Evolutionary conservation across 37 sponge, comb jelly and placozoan species (phyloP).

Genomic region (Hexactinellida sp.): DNA sequence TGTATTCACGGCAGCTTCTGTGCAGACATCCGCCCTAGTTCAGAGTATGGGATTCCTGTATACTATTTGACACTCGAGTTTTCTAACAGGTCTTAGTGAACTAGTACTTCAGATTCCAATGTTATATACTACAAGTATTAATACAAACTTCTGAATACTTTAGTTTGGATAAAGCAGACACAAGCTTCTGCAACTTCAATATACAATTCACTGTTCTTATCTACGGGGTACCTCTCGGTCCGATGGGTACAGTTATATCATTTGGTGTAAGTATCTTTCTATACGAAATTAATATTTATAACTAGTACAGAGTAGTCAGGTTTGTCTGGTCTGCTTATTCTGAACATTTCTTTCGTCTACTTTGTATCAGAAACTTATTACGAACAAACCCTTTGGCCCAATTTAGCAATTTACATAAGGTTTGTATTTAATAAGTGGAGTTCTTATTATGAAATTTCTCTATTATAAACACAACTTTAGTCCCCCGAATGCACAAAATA

Average conservation of each 20-base stretch:
- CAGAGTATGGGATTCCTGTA: not conserved
- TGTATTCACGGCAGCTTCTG: not conserved
- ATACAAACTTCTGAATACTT: too few relatives aligned
- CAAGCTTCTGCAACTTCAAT: not conserved
- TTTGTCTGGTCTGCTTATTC: not conserved
- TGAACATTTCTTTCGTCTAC: too few relatives aligned
- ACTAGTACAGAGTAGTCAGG: not conserved
- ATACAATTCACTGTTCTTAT: not conserved
- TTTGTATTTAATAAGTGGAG: not conserved
- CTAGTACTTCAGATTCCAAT: not conserved
- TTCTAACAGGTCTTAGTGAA: not conserved
- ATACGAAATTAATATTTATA: too few relatives aligned
- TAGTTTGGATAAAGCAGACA: not conserved
- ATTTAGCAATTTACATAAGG: too few relatives aligned
- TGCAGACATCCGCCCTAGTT: not conserved
- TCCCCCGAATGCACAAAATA: too few relatives aligned
- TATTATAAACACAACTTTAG: too few relatives aligned
- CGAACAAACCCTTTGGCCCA: too few relatives aligned
- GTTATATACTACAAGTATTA: not conserved
- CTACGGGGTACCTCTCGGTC: not conserved
- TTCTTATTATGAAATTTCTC: too few relatives aligned
- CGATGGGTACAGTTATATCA: not conserved
- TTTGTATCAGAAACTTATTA: too few relatives aligned
- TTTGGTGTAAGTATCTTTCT: not conserved
- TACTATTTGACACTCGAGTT: constrained; percentile 9